Conservation (phyloP, 2,888 invertebrate species). For the Callinectes sapidus region DNA sequence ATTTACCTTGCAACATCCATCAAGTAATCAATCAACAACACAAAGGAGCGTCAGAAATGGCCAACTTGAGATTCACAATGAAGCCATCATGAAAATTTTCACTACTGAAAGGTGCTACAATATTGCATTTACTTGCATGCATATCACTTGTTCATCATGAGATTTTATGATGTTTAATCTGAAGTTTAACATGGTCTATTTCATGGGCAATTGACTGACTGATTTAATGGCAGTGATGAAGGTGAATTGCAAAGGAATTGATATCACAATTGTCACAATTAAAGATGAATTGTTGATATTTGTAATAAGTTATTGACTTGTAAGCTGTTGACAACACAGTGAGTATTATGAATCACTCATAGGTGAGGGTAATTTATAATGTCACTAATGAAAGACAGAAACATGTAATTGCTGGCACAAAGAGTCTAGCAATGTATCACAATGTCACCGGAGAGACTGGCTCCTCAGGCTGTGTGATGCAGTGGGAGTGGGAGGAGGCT, state of each 20-base stretch:
- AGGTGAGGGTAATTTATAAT: constrained; percentile 27
- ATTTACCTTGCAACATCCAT: not conserved
- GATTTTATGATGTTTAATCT: constrained; percentile 21
- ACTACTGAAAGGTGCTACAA: constrained; percentile 51
- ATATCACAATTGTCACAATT: not conserved
- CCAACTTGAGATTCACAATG: constrained; percentile 33
- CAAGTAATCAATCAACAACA: not conserved
- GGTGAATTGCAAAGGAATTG: not conserved
- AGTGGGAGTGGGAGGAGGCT: not conserved
- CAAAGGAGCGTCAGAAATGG: not conserved
- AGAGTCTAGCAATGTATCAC: constrained; percentile 34
- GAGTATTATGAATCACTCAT: constrained; percentile 31
- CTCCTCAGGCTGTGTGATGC: constrained; percentile 5
- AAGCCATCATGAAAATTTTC: constrained; percentile 51
- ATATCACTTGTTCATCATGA: constrained; percentile 43
- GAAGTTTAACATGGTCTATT: constrained; percentile 20
- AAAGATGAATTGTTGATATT: not conserved
- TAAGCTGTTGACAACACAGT: constrained; percentile 18
- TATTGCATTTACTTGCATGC: constrained; percentile 55
- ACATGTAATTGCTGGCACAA: constrained; percentile 36
- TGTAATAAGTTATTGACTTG: constrained; percentile 3
- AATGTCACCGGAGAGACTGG: constrained; percentile 18
- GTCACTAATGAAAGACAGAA: constrained; percentile 37
- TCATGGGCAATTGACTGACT: not conserved
- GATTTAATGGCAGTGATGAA: not conserved